Conservation (phyloP, 2,888 invertebrate species). For the Megaustenia siamemsis region DNA sequence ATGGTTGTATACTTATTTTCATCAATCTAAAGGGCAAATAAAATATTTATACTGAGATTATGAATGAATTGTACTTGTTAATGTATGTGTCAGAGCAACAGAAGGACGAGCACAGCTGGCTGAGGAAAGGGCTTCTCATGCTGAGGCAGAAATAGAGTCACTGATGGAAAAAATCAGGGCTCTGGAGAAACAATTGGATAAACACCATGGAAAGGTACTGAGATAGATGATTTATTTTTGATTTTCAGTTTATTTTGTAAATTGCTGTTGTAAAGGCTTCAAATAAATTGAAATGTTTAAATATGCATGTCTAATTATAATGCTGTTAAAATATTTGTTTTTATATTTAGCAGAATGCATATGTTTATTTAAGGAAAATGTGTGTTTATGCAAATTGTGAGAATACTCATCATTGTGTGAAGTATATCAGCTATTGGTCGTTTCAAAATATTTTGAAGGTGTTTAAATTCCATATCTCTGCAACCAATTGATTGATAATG, state of each 20-base stretch:
- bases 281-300: background rate
- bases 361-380: no score
- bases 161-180: constrained; percentile 64
- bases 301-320: no score
- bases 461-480: no score
- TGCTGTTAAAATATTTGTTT: no score
- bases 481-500: no score
- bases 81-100: constrained; percentile 66
- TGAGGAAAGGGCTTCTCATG: constrained; percentile 69
- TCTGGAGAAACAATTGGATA: constrained; percentile 44
- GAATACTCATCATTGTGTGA: no score
- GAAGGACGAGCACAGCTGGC: constrained; percentile 76
- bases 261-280: background rate
- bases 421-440: no score
- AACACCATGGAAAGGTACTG: constrained; percentile 28
- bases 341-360: no score
- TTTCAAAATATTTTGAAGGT: no score
- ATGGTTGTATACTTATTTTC: no score
- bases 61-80: background rate
- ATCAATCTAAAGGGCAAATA: no score
- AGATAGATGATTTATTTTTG: background rate
- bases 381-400: no score
- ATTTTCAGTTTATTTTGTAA: background rate
- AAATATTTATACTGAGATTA: background rate
- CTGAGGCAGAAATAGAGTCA: constrained; percentile 68